Evolutionary conservation across 2,888 invertebrate genomes (phyloP).

Genomic region (Nymphalis urticae): DNA sequence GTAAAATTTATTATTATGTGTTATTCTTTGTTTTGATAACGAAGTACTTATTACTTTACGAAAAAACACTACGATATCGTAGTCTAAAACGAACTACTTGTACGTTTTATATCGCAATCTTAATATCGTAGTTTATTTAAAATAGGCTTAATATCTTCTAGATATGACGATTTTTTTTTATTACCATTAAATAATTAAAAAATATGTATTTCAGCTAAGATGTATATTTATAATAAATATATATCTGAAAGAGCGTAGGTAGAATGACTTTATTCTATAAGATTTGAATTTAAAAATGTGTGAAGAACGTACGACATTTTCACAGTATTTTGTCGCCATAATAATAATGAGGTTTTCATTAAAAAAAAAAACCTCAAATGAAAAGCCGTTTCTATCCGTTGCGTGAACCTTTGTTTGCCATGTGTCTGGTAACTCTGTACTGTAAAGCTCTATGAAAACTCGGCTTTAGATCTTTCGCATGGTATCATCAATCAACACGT

Average conservation of each 20-base stretch:
- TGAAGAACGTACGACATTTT: neutral
- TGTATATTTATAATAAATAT: neutral
- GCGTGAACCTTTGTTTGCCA: constrained; percentile 5
- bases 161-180: no score
- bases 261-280: neutral
- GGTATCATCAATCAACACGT: constrained; percentile 28
- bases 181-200: neutral
- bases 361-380: constrained; percentile 9
- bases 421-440: constrained; percentile 6
- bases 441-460: constrained; percentile 1
- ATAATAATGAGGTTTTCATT: constrained; percentile 10
- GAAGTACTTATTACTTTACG: neutral
- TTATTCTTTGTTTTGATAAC: constrained; percentile 14
- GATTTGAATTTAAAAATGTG: neutral
- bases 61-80: neutral
- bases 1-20: constrained; percentile 20
- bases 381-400: constrained; percentile 2
- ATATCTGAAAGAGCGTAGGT: no score
- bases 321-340: neutral
- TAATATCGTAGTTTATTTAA: no score
- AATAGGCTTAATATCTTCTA: neutral
- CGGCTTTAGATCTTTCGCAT: constrained; percentile 22
- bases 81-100: neutral
- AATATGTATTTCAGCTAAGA: neutral
- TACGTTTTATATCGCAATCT: no score